These are phyloP conservation scores for Philonicus albiceps DNA, from an alignment of 2,888 invertebrate species.

Conservation along the genomic window DNA sequence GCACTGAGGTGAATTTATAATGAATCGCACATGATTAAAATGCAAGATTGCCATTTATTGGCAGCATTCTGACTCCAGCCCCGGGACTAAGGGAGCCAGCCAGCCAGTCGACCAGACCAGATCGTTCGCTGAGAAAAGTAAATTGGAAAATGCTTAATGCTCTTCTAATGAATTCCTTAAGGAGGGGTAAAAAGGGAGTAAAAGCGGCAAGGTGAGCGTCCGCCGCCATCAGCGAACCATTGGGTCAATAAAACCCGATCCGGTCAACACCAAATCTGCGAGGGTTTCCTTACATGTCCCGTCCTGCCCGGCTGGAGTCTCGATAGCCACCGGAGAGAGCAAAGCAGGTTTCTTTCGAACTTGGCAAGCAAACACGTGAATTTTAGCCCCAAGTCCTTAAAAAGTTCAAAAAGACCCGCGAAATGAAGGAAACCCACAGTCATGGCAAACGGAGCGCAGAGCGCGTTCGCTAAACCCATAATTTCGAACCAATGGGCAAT, in stretches of 20 bases:
- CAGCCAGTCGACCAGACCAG: background rate
- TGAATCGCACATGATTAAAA: slow-evolving; percentile 48
- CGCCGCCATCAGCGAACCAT: slow-evolving; percentile 32
- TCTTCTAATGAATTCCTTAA: slow-evolving; percentile 45
- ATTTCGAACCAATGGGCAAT: slow-evolving; percentile 64
- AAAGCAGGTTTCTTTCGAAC: slow-evolving; percentile 46
- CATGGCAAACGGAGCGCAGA: slow-evolving; percentile 36
- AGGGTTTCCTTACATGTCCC: background rate
- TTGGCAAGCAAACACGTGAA: slow-evolving; percentile 21
- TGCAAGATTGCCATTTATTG: slow-evolving; percentile 45
- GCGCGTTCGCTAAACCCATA: slow-evolving; percentile 59
- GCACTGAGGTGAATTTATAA: slow-evolving; percentile 45
- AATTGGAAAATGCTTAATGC: slow-evolving; percentile 46
- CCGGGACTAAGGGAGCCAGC: background rate
- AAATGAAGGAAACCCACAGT: slow-evolving; percentile 12
- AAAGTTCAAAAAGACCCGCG: slow-evolving; percentile 5
- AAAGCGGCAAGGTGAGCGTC: slow-evolving; percentile 24
- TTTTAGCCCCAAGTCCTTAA: slow-evolving; percentile 36
- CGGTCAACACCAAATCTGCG: slow-evolving; percentile 22
- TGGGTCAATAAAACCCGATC: slow-evolving; percentile 48
- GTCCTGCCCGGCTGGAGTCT: background rate
- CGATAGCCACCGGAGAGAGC: background rate
- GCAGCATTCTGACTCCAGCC: background rate
- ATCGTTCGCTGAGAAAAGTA: slow-evolving; percentile 37
- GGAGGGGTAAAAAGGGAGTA: slow-evolving; percentile 1